These are phyloP conservation scores for Lutraria rhynchaena DNA, from an alignment of 1,140 invertebrate species.

Conservation along the genomic window DNA sequence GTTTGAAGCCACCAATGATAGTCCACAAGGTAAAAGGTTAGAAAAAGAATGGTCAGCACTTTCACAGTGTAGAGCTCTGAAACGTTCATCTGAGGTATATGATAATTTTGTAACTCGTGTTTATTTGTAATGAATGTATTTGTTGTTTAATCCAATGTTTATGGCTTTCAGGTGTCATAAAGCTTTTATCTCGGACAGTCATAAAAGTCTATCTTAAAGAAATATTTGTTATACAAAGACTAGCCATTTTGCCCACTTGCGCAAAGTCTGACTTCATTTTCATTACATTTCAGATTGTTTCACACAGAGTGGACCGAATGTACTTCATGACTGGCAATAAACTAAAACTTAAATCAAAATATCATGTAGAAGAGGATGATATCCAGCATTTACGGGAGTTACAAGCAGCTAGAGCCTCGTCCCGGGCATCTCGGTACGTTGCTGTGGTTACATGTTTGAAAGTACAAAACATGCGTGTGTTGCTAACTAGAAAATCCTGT, in stretches of 20 bases:
- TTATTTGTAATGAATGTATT: no score
- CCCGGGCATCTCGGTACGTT: conserved; percentile 34
- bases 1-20: conserved; percentile 27
- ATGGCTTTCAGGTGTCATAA: no score
- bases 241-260: no score
- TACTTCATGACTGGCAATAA: conserved; percentile 60
- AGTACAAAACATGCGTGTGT: no score
- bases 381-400: conserved; percentile 38
- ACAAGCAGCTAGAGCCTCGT: conserved; percentile 22
- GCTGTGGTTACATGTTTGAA: no score
- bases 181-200: no score
- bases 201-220: background rate
- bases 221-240: no score
- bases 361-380: conserved; percentile 47
- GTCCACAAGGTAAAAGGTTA: conserved; percentile 50
- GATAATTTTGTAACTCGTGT: no score
- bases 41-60: conserved; percentile 59
- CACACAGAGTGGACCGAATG: conserved; percentile 58
- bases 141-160: no score
- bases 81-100: conserved; percentile 57
- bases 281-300: conserved; percentile 53
- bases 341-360: conserved; percentile 41
- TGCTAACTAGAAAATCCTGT: no score
- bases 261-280: no score
- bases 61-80: conserved; percentile 53